Evolutionary conservation across 2,797 vertebrate species (phyloP), one percentile per base, ranked within the genome.

Genomic region (Chromis chromis): DNA sequence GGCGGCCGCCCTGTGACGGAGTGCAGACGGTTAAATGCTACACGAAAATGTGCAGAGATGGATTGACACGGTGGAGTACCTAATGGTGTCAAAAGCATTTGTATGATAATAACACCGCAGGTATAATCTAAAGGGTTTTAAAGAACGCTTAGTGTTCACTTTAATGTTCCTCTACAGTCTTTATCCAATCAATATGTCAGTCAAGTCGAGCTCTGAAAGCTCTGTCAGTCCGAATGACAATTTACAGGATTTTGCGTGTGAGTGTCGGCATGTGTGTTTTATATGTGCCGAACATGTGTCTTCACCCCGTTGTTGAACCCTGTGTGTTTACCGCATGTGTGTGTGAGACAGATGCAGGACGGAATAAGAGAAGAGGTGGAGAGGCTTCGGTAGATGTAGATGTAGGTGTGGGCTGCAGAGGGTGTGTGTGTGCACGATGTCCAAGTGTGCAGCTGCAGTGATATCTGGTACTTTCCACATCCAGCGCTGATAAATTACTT

Each of bases 391-490:
- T 13, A 36, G 44, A 62, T 31, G 42, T 36, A 56, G 49, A 78
- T 63, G 75, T 75, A 74, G 54, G 56, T 81, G 70, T 78, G 72
- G 70, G 11, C 17, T 65, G 55, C 25, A 44, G 68, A 39, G 76
- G 54, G 79, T 78, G 65, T 76, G 71, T 82, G 42, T 59, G 33
- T 68, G 74, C 67, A 60, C 39, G 54, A 76, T 76, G 70, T 82
- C 75, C 65, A 79, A 74, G 68, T 72, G 63, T 85, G 86, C 85
- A 89, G 88, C 91, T 88, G 88, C 62, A 80, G 89, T 84, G 74
- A 90, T 89, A 65, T 92, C 86, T 88, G 91, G 91, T 90, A 92
- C 91, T 92, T 92, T 92, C 91, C 91, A 86, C 61, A 75, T 70
- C 57, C 66, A 80, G 76, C 24, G 25, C 70, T 74, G 77, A 87